Evolutionary conservation across 1,140 invertebrate genomes (phyloP), one percentile per base, ranked within the genome.

Genomic region (Drosophila nebulosa): DNA sequence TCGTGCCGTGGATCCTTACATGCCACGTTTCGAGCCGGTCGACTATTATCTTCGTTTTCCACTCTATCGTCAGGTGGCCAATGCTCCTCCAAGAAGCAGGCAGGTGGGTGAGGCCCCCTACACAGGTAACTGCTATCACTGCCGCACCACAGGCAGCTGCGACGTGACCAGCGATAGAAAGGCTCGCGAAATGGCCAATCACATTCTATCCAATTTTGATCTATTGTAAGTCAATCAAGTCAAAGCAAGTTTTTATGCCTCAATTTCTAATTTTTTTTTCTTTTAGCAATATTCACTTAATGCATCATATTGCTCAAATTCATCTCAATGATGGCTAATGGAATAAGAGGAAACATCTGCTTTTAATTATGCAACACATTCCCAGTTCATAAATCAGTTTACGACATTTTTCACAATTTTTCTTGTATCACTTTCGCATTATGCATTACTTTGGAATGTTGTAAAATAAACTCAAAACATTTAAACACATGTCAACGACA

Each of bases 321-420:
- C 51, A 9, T 2, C 14, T 12, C 6, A 18, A 30, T 14, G 32
- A 42, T 21, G 36, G 22, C 26, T 24, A 14, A 21, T 24, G 22
- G 1, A 53, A 26, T 46, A 51, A 32, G 66, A 32, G 66, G 22
- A 3, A 60, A 62, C 30, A 80, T 66, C 50, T 79, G 69, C 62
- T 59, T 66, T 56, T 58, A 77, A 80, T 79, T 79, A 79, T 61
- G 50, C 67, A 46, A 63, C 36, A 63, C 63, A 52, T 57, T 42
- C 53, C 16, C 50, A 30, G 50, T 16, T 60, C 73, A 61, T 65
- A 77, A 77, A 74, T 74, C 59, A 74, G 51, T 32, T 42, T 42
- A 50, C 9, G 10, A 26, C 70, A 70, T 64, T 63, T 64, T 74
- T 57, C 59, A n/a, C 67, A 65, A 70, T 32, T 32, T 32, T 12